Percentiles rank a stretch among this genome's conserved stretches.
These are phyloP conservation scores for Bombylius major DNA, from an alignment of 2,888 invertebrate genomes.

Conservation along the genomic window DNA sequence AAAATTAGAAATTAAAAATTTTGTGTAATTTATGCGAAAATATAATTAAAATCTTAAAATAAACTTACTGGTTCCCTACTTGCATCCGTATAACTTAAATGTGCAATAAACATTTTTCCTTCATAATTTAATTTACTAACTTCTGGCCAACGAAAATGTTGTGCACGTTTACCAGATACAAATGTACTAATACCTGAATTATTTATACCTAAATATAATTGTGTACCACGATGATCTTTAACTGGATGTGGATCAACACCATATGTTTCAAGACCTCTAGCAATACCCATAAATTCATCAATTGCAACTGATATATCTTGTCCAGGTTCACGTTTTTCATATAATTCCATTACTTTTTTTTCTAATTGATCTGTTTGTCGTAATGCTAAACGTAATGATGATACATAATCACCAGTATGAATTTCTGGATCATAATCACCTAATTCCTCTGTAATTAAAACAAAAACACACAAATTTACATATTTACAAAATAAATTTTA, in stretches of 20 bases:
- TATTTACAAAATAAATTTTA: too few relatives aligned
- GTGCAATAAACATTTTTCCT: constrained; percentile 95
- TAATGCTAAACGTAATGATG: constrained; percentile 78
- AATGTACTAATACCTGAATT: constrained; percentile 91
- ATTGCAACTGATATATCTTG: constrained; percentile 81
- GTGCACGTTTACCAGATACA: constrained; percentile 82
- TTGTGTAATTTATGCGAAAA: too few relatives aligned
- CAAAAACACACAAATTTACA: constrained; percentile 37
- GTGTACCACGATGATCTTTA: constrained; percentile 88
- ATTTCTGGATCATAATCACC: constrained; percentile 87
- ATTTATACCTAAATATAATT: constrained; percentile 88
- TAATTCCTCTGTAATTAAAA: constrained; percentile 62
- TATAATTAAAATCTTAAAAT: not conserved
- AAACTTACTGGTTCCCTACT: constrained; percentile 36
- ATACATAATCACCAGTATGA: constrained; percentile 79
- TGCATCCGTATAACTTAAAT: constrained; percentile 85
- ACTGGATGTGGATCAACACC: constrained; percentile 97
- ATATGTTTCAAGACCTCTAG: constrained; percentile 86
- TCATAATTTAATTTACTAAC: constrained; percentile 94
- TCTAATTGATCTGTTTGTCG: constrained; percentile 89
- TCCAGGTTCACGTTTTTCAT: constrained; percentile 75
- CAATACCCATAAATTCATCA: constrained; percentile 79
- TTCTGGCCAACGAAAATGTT: constrained; percentile 93
- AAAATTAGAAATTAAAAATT: constrained; percentile 25
- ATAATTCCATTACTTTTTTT: constrained; percentile 84